A percentile compares a stretch with the other conserved stretches of the same genome.
These are phyloP conservation scores for Noctua pronuba DNA, from an alignment of 2,888 invertebrate species.

Conservation along the genomic window DNA sequence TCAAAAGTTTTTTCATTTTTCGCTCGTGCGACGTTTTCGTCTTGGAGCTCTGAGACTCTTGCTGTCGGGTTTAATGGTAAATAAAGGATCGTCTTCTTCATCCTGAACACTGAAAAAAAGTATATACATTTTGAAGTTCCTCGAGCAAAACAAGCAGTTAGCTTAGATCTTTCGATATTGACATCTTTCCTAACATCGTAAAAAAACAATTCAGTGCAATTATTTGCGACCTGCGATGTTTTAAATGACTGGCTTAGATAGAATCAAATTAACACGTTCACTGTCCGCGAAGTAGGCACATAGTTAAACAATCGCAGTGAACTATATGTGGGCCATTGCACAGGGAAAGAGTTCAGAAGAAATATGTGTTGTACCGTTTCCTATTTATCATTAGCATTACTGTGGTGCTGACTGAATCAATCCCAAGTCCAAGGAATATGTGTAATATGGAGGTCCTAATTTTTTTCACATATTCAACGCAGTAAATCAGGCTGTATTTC, in stretches of 20 bases:
- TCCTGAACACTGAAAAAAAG: too few relatives aligned
- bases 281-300: not conserved
- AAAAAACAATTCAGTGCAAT: not conserved
- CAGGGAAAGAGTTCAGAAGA: not conserved
- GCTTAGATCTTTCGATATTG: not conserved
- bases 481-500: too few relatives aligned
- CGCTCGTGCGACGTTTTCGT: not conserved
- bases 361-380: not conserved
- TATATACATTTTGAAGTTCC: not conserved
- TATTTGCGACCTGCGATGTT: slow-evolving; percentile 1
- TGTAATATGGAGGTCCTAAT: too few relatives aligned
- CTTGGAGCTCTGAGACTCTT: not conserved
- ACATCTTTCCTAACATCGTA: not conserved
- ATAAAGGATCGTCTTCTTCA: too few relatives aligned
- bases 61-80: not conserved
- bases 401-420: not conserved
- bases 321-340: not conserved
- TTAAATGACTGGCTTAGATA: not conserved
- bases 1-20: not conserved
- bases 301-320: not conserved
- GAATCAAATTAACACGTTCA: not conserved
- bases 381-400: too few relatives aligned
- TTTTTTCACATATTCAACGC: too few relatives aligned
- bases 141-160: not conserved
- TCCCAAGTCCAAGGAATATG: not conserved